Conservation (phyloP, 2,888 invertebrate genomes). For the Eueremaeus valkanovi region DNA sequence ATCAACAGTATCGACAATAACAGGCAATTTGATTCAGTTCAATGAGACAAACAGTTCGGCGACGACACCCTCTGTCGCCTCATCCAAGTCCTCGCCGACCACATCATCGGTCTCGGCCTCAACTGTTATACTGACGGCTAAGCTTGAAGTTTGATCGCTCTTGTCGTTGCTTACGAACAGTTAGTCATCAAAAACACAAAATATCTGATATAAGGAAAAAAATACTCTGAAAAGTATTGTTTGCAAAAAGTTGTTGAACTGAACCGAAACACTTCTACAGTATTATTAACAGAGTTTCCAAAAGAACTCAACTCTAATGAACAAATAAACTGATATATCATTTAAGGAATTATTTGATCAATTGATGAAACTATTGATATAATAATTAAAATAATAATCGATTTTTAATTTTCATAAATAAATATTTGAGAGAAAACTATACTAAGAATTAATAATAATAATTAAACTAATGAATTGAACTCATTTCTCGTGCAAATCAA, state of each 20-base stretch:
- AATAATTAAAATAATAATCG: neutral
- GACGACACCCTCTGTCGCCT: neutral
- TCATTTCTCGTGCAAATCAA: too few species aligned
- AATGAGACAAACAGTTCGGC: neutral
- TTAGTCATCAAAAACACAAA: neutral
- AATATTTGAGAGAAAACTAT: neutral
- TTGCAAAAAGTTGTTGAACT: neutral
- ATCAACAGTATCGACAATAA: conserved; percentile 7
- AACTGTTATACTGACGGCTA: neutral
- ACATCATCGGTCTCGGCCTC: neutral
- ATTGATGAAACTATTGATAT: neutral
- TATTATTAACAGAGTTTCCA: too few species aligned
- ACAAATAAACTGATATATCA: neutral
- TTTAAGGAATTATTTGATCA: too few species aligned
- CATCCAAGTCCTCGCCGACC: conserved; percentile 8
- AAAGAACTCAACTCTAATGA: neutral
- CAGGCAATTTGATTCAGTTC: conserved; percentile 17
- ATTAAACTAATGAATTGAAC: too few species aligned
- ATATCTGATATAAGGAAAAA: neutral
- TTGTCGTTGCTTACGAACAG: too few species aligned
- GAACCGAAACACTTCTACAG: too few species aligned
- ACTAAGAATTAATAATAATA: neutral
- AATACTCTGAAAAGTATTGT: neutral
- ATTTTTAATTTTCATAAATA: neutral
- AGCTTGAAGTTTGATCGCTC: conserved; percentile 5